These are phyloP conservation scores for Cheilosia urbana DNA, from an alignment of 2,888 invertebrate genomes.

Conservation along the genomic window DNA sequence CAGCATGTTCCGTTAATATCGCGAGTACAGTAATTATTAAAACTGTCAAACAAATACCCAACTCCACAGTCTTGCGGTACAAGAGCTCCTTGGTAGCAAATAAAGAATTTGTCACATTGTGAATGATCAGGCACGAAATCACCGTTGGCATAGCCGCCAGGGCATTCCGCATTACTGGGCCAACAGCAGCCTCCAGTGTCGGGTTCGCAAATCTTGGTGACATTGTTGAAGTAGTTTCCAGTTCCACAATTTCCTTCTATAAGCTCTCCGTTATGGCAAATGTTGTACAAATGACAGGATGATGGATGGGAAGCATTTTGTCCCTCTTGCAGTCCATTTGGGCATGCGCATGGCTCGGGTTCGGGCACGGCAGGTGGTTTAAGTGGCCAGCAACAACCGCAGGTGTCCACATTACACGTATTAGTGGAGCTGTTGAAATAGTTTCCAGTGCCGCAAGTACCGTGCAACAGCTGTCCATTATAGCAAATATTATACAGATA, in stretches of 20 bases:
- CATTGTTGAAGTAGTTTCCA: slow-evolving; percentile 75
- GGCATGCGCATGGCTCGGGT: slow-evolving; percentile 15
- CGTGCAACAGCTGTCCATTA: slow-evolving; percentile 55
- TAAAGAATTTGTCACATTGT: slow-evolving; percentile 61
- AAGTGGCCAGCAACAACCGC: slow-evolving; percentile 44
- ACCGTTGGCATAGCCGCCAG: slow-evolving; percentile 50
- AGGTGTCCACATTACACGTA: slow-evolving; percentile 51
- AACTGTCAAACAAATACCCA: slow-evolving; percentile 78
- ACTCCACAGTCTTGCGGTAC: slow-evolving; percentile 77
- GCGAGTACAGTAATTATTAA: slow-evolving; percentile 49
- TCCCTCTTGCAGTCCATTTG: slow-evolving; percentile 25
- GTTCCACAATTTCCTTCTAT: slow-evolving; percentile 76
- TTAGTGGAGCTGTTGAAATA: slow-evolving; percentile 73
- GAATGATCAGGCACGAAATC: slow-evolving; percentile 55
- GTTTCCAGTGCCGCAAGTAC: slow-evolving; percentile 76
- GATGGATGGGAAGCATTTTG: slow-evolving; percentile 3
- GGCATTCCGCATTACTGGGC: slow-evolving; percentile 17
- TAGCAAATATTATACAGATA: slow-evolving; percentile 54
- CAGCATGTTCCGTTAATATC: slow-evolving; percentile 55
- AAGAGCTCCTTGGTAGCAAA: slow-evolving; percentile 62
- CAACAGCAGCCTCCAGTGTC: slow-evolving; percentile 52
- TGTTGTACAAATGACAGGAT: slow-evolving; percentile 73
- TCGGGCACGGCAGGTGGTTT: slow-evolving; percentile 25
- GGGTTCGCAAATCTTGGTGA: slow-evolving; percentile 50
- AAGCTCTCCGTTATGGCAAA: slow-evolving; percentile 74